Evolutionary conservation across 2,888 invertebrate genomes (phyloP).

Genomic region (Lingula anatina): DNA sequence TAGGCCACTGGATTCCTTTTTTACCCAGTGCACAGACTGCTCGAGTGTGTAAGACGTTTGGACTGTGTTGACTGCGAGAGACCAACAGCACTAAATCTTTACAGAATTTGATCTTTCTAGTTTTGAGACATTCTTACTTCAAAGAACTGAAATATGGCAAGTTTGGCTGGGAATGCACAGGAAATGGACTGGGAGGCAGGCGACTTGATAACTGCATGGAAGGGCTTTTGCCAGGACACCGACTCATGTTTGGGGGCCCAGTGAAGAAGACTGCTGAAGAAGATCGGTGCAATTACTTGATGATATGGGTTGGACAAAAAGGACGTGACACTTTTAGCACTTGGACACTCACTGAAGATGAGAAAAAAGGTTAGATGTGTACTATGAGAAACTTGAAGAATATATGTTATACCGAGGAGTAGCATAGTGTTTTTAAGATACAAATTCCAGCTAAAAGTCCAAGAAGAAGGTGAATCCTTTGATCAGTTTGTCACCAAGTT

Average conservation of each 20-base stretch:
- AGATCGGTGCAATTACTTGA: constrained; percentile 9
- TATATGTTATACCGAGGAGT: constrained; percentile 10
- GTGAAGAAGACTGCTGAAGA: constrained; percentile 8
- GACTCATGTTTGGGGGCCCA: constrained; percentile 14
- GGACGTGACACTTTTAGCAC: constrained; percentile 11
- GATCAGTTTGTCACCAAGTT: constrained; percentile 15
- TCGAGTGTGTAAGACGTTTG: too few species aligned
- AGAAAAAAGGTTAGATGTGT: constrained; percentile 6
- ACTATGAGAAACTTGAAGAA: constrained; percentile 6
- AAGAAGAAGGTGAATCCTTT: constrained; percentile 9
- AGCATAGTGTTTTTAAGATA: constrained; percentile 11
- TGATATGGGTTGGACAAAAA: constrained; percentile 14
- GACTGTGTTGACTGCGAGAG: too few species aligned
- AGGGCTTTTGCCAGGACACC: too few species aligned
- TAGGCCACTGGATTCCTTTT: too few species aligned
- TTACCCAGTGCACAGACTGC: too few species aligned
- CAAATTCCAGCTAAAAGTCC: constrained; percentile 7
- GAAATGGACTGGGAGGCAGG: too few species aligned
- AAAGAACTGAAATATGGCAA: too few species aligned
- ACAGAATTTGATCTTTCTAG: too few species aligned
- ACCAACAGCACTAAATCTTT: too few species aligned
- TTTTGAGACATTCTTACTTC: too few species aligned
- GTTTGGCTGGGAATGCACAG: too few species aligned
- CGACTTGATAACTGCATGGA: too few species aligned
- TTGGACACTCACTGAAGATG: constrained; percentile 8